Evolutionary conservation across 2,797 vertebrate species (phyloP).

Genomic region (Rhincodon typus): DNA sequence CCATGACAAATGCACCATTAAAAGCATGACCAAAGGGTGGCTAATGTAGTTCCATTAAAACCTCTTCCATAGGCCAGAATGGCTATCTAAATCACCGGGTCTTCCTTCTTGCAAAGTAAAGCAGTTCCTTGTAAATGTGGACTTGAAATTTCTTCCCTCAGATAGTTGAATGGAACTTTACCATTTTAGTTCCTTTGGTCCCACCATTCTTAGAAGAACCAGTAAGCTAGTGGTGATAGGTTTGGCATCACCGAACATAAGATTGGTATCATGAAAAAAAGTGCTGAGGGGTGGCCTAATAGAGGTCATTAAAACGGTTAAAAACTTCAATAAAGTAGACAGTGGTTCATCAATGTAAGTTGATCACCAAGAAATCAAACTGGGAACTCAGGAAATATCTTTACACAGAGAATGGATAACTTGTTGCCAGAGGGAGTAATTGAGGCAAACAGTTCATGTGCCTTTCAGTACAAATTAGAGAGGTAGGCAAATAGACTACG

Average conservation of each 20-base stretch:
- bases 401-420: no score
- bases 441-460: no score
- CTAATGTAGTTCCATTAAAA: not conserved
- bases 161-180: not conserved
- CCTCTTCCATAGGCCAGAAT: not conserved
- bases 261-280: not conserved
- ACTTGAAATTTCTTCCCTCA: not conserved
- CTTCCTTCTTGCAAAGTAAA: not conserved
- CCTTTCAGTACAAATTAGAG: no score
- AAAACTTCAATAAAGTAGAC: no score
- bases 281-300: no score
- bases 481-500: not conserved
- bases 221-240: not conserved
- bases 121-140: not conserved
- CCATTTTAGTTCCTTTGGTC: not conserved
- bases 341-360: no score
- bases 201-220: not conserved
- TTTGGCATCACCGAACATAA: not conserved
- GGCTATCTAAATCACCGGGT: not conserved
- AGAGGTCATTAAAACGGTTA: no score
- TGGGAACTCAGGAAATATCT: no score
- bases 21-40: not conserved
- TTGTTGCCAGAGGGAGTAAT: no score
- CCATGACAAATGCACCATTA: not conserved
- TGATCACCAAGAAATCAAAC: no score